These are phyloP conservation scores for Taenioides sp. DNA, from an alignment of 2,797 vertebrate species.

Conservation along the genomic window DNA sequence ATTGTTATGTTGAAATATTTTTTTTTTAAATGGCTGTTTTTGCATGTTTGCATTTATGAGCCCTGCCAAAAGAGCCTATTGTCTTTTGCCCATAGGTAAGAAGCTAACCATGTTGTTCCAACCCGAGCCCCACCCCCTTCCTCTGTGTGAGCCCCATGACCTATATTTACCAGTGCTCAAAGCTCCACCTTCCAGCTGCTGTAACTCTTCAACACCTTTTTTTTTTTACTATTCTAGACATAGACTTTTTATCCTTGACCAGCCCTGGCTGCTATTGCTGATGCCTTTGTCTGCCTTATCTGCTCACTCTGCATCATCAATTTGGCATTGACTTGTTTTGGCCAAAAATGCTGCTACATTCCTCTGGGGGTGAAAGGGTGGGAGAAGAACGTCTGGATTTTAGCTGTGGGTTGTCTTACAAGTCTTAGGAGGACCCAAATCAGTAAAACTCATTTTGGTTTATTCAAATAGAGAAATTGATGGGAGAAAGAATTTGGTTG, in stretches of 20 bases:
- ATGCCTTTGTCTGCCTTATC: conserved; percentile 67
- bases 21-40: neutral
- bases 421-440: conserved; percentile 26
- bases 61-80: conserved; percentile 22
- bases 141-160: conserved; percentile 58
- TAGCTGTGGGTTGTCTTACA: neutral
- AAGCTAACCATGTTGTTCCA: conserved; percentile 20
- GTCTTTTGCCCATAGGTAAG: conserved; percentile 27
- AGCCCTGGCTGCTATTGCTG: conserved; percentile 41
- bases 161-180: conserved; percentile 58
- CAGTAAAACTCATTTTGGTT: conserved; percentile 32
- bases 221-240: conserved; percentile 32
- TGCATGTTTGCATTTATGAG: neutral
- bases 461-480: conserved; percentile 24
- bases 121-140: conserved; percentile 27
- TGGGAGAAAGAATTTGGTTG: conserved; percentile 18
- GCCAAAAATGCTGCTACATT: conserved; percentile 61
- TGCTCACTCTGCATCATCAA: conserved; percentile 60
- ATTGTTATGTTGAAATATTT: neutral
- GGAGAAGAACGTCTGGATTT: neutral
- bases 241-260: conserved; percentile 60
- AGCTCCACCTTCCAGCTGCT: conserved; percentile 35
- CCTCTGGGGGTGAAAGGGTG: conserved; percentile 36
- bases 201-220: conserved; percentile 37
- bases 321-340: conserved; percentile 67